Evolutionary conservation across 2,797 vertebrate species (phyloP).

Genomic region (Carcharodon carcharias): DNA sequence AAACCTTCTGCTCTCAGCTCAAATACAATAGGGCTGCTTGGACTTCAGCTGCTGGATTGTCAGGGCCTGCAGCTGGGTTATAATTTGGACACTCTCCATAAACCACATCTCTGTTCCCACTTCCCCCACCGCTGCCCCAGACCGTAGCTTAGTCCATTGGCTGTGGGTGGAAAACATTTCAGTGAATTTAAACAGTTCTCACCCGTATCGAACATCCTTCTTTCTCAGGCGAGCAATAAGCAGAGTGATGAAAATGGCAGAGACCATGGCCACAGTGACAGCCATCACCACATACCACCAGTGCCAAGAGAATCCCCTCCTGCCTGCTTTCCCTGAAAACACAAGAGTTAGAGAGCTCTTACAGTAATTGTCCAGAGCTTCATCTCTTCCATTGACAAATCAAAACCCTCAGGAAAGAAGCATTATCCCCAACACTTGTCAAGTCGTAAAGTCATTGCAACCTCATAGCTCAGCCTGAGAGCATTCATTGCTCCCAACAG

Average conservation of each 20-base stretch:
- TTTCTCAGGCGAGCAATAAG: slow-evolving; percentile 69
- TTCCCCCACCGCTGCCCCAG: neutral
- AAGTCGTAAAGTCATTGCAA: neutral
- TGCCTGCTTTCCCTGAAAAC: neutral
- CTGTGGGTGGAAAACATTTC: neutral
- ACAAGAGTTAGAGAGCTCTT: neutral
- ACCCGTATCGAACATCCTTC: slow-evolving; percentile 86
- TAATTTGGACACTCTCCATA: too few species aligned
- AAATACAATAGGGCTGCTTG: too few species aligned
- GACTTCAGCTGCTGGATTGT: too few species aligned
- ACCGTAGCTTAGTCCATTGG: neutral
- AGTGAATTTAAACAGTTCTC: slow-evolving; percentile 42
- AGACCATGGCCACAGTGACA: slow-evolving; percentile 59
- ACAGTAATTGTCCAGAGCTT: neutral
- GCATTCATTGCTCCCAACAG: neutral
- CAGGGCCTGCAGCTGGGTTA: too few species aligned
- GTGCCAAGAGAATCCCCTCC: slow-evolving; percentile 70
- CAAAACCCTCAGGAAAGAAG: neutral
- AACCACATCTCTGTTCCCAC: too few species aligned
- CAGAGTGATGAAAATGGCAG: slow-evolving; percentile 65
- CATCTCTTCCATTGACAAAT: neutral
- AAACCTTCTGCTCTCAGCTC: too few species aligned
- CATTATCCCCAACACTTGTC: neutral
- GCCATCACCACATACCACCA: slow-evolving; percentile 88
- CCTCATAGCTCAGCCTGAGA: neutral